These are phyloP conservation scores for Acronicta aceris DNA, from an alignment of 2,888 invertebrate genomes.

Conservation along the genomic window DNA sequence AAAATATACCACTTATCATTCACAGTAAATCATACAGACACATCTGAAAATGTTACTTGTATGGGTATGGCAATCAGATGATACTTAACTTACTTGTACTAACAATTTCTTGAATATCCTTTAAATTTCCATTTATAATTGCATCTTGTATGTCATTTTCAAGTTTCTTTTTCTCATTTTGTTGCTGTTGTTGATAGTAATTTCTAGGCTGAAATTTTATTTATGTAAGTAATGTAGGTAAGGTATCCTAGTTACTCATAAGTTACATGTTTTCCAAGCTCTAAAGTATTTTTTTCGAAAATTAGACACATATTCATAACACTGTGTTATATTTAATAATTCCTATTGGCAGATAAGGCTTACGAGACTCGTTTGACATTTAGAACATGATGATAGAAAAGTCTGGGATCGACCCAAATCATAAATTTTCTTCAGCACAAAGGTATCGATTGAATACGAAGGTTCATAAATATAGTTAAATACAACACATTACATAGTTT, in stretches of 20 bases:
- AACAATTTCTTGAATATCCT: conserved; percentile 72
- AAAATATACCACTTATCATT: too few species aligned
- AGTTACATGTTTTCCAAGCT: too few species aligned
- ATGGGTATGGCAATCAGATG: too few species aligned
- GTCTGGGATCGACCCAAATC: conserved; percentile 11
- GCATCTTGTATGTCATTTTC: conserved; percentile 80
- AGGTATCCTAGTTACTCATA: too few species aligned
- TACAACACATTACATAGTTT: neutral
- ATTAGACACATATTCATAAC: too few species aligned
- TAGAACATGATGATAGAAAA: conserved; percentile 1
- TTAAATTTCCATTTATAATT: conserved; percentile 75
- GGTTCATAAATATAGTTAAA: neutral
- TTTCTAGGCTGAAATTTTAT: conserved; percentile 61
- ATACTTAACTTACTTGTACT: conserved; percentile 63
- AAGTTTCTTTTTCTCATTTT: conserved; percentile 70
- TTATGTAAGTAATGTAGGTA: neutral
- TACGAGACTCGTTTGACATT: neutral
- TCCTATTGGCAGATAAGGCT: neutral
- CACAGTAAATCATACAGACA: too few species aligned
- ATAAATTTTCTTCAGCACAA: neutral
- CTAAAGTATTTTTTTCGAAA: too few species aligned
- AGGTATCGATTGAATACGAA: neutral
- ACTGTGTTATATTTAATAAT: neutral
- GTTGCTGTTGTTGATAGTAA: conserved; percentile 60
- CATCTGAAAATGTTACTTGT: too few species aligned